These are phyloP conservation scores for Acholoe squamosa DNA, from an alignment of 2,888 invertebrate species.

Conservation along the genomic window DNA sequence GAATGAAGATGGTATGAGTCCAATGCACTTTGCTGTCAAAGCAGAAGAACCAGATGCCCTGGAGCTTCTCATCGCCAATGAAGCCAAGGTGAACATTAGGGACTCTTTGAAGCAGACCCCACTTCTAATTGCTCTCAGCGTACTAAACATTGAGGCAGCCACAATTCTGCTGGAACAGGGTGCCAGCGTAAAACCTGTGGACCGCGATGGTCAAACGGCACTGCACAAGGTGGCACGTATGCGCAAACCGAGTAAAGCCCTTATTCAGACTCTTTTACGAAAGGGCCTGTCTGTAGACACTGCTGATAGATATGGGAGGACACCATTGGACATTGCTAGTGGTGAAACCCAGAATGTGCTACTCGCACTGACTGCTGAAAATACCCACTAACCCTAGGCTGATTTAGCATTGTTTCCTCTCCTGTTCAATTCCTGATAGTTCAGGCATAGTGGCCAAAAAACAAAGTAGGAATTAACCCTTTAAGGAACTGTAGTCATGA, in stretches of 20 bases:
- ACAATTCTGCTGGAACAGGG: conserved; percentile 63
- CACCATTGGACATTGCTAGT: conserved; percentile 52
- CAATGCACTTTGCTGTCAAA: conserved; percentile 61
- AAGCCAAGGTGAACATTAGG: conserved; percentile 62
- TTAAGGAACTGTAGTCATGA: too few species aligned
- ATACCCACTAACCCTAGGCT: background rate
- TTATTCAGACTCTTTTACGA: conserved; percentile 46
- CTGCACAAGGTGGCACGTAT: conserved; percentile 63
- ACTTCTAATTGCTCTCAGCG: conserved; percentile 19
- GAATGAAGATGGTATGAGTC: conserved; percentile 42
- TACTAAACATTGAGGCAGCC: conserved; percentile 59
- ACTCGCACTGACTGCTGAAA: conserved; percentile 13
- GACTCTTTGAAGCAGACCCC: conserved; percentile 59
- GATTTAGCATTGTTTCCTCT: background rate
- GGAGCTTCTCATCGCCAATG: conserved; percentile 66
- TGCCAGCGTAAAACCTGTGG: conserved; percentile 54
- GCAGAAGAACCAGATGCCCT: conserved; percentile 66
- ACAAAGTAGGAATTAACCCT: too few species aligned
- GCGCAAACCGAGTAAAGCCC: conserved; percentile 23
- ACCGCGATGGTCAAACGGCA: conserved; percentile 63
- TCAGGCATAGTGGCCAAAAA: too few species aligned
- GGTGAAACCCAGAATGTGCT: conserved; percentile 30
- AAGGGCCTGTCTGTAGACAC: conserved; percentile 24
- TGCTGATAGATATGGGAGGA: conserved; percentile 36
- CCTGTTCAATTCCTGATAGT: too few species aligned